Conservation (phyloP, 2,797 vertebrate species). For the Salmo trutta region DNA sequence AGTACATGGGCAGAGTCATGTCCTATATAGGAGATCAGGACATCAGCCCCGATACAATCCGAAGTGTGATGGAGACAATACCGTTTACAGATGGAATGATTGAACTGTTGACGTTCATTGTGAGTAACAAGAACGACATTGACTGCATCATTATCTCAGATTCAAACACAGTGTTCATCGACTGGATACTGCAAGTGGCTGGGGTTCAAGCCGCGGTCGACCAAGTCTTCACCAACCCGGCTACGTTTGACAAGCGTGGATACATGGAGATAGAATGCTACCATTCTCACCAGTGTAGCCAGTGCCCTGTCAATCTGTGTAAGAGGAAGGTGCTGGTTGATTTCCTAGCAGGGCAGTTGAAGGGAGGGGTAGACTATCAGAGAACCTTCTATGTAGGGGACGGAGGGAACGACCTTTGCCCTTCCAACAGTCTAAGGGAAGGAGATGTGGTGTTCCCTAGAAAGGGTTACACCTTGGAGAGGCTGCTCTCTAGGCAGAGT, state of each 20-base stretch:
- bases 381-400: constrained; percentile 87
- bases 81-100: constrained; percentile 90
- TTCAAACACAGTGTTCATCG: constrained; percentile 92
- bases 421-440: constrained; percentile 80
- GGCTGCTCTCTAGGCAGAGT: constrained; percentile 72
- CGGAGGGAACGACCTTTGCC: constrained; percentile 93
- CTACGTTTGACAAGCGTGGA: constrained; percentile 78
- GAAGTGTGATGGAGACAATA: constrained; percentile 85
- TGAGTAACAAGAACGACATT: constrained; percentile 79
- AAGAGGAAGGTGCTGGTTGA: constrained; percentile 84
- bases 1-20: constrained; percentile 94
- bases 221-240: constrained; percentile 91
- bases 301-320: constrained; percentile 92
- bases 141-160: constrained; percentile 97
- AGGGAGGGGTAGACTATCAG: constrained; percentile 70
- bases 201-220: constrained; percentile 79
- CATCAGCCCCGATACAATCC: constrained; percentile 81
- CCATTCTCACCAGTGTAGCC: constrained; percentile 83
- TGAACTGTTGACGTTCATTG: constrained; percentile 86
- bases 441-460: constrained; percentile 89
- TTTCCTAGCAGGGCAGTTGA: constrained; percentile 71
- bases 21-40: constrained; percentile 87
- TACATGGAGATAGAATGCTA: constrained; percentile 80
- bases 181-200: constrained; percentile 87
- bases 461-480: constrained; percentile 86